Conservation (phyloP, 1,140 invertebrate genomes). For the Tyrophagus putrescentiae region DNA sequence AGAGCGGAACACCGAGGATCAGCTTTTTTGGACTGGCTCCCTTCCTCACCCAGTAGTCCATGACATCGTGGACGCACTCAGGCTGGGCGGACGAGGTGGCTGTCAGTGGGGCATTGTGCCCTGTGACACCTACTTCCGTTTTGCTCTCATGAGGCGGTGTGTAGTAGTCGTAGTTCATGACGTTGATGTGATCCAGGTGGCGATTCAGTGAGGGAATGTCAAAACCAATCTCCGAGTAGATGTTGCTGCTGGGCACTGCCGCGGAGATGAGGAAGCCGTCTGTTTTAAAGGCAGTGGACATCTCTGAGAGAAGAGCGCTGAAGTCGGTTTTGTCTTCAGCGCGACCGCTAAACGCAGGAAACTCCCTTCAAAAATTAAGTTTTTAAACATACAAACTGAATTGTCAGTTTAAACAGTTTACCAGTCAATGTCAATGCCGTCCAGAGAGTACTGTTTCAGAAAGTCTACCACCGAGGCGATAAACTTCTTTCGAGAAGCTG, state of each 20-base stretch:
- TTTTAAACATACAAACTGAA: too few species aligned
- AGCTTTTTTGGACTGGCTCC: slow-evolving; percentile 59
- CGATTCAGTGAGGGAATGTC: slow-evolving; percentile 20
- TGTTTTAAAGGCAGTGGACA: slow-evolving; percentile 35
- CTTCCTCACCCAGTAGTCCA: slow-evolving; percentile 47
- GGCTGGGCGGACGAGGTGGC: too few species aligned
- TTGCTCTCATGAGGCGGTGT: slow-evolving; percentile 57
- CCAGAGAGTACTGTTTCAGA: slow-evolving; percentile 76
- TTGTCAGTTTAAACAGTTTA: not conserved
- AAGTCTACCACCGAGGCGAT: slow-evolving; percentile 66
- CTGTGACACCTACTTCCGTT: too few species aligned
- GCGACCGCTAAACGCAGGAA: too few species aligned
- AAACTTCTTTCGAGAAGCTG: slow-evolving; percentile 56
- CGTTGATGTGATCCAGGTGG: slow-evolving; percentile 59
- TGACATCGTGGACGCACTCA: too few species aligned
- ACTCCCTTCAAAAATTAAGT: too few species aligned
- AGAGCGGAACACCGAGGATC: not conserved
- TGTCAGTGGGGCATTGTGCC: slow-evolving; percentile 33
- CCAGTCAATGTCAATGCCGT: slow-evolving; percentile 87
- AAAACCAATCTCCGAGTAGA: slow-evolving; percentile 49
- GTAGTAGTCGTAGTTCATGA: slow-evolving; percentile 82
- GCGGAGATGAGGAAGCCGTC: slow-evolving; percentile 38
- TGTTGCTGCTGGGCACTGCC: slow-evolving; percentile 41
- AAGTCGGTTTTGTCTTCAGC: slow-evolving; percentile 26
- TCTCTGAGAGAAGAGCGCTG: not conserved